Conservation (phyloP, 2,888 invertebrate genomes). For the Amblyteles armatorius region DNA sequence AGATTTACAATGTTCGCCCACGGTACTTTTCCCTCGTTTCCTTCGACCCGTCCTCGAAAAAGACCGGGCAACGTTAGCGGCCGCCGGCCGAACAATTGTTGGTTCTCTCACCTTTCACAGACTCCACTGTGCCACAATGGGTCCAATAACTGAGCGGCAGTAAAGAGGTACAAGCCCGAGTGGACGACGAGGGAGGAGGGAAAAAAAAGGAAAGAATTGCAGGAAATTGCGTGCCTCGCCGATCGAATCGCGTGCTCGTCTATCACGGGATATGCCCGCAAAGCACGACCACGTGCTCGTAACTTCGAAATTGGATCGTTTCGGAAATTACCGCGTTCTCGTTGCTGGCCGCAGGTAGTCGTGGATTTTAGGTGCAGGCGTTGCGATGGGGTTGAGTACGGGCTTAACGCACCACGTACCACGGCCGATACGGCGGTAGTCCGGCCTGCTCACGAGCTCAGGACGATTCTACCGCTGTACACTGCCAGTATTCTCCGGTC, state of each 20-base stretch:
- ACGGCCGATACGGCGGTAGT: conserved; percentile 17
- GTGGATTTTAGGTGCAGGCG: conserved; percentile 23
- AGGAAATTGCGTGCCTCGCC: conserved; percentile 48
- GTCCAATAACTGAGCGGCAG: neutral
- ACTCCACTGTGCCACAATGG: neutral
- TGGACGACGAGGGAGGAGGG: too few relatives aligned
- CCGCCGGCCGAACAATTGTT: too few relatives aligned
- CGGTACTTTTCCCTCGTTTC: too few relatives aligned
- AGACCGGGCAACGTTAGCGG: too few relatives aligned
- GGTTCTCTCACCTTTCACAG: too few relatives aligned
- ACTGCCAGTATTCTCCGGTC: conserved; percentile 9
- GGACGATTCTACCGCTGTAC: neutral
- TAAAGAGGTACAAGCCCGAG: neutral
- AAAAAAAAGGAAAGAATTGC: conserved; percentile 13
- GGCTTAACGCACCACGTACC: conserved; percentile 50
- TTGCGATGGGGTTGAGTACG: neutral
- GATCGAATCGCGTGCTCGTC: conserved; percentile 47
- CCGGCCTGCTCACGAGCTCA: neutral
- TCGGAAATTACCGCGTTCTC: conserved; percentile 55
- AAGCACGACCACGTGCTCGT: conserved; percentile 51
- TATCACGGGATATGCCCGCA: conserved; percentile 44
- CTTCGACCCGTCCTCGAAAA: too few relatives aligned
- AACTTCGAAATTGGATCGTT: conserved; percentile 63
- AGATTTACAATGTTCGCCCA: neutral
- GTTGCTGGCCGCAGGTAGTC: conserved; percentile 36